Evolutionary conservation across 2,888 invertebrate genomes (phyloP), one percentile per base, ranked within the genome.

Genomic region (Chrysodeixis includens): DNA sequence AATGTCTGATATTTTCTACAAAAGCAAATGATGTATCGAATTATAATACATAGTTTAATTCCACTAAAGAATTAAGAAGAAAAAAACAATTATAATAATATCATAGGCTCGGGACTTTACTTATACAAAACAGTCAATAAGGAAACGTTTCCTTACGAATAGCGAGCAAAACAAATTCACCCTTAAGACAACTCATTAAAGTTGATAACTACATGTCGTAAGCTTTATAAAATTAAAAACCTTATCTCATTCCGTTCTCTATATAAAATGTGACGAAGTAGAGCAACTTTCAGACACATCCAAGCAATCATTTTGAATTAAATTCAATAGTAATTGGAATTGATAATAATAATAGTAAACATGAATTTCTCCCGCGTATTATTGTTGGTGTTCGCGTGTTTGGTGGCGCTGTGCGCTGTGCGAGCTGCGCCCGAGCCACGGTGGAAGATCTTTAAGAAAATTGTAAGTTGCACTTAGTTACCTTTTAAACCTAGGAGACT

Each of bases 401-500:
- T 78, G 60, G 52, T 83, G 54, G 80, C 82, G 5, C n/a, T 86
- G 40, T 66, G 72, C 7, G 56, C 71, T 6, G 84, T 86, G 1
- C 74, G 78, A 1, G 86, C 83, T 3, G 84, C 87, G 7, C 88
- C 88, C 0, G 83, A 82, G 55, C 87, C 87, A 0, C 72, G 76
- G 53, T 88, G 88, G 88, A 87, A 88, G 66, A 65, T 83, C 0
- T 88, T 86, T 32, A 87, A 87, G 68, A 88, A 87, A 82, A 69
- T 87, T 69, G 86, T 87, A 74, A 75, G 76, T 78, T 44, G 44
- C n/a, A 44, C 16, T 44, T 32, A 46, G n/a, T n/a, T n/a, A n/a
- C n/a, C n/a, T n/a, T n/a, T n/a, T n/a, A n/a, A n/a, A n/a, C n/a
- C n/a, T 9, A 46, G 18, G 16, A 8, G 9, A 16, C 8, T 46